A percentile compares a stretch with the other conserved stretches of the same genome.
These are phyloP conservation scores for Idaea biselata DNA, from an alignment of 2,888 invertebrate species.

Conservation along the genomic window DNA sequence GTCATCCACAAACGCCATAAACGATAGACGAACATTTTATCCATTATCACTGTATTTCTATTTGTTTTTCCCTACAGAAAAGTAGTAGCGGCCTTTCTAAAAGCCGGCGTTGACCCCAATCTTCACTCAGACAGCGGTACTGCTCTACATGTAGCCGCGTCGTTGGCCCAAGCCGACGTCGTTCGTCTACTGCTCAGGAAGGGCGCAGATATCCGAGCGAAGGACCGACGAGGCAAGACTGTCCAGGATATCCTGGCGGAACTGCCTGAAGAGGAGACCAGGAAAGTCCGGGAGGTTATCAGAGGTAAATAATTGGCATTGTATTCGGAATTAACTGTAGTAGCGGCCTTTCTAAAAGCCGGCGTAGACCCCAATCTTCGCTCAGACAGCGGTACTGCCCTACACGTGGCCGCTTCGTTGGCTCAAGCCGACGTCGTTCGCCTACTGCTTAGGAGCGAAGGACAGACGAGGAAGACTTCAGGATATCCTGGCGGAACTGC, in stretches of 20 bases:
- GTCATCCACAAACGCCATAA: too few species aligned
- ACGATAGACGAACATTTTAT: too few species aligned
- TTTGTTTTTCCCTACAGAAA: conserved; percentile 70
- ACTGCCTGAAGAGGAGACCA: conserved; percentile 93
- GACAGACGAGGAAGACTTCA: conserved; percentile 91
- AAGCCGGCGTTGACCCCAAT: conserved; percentile 94
- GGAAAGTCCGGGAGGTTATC: conserved; percentile 91
- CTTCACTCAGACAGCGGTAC: conserved; percentile 92
- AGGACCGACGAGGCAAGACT: conserved; percentile 90
- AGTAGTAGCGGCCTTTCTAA: conserved; percentile 90
- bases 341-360: conserved; percentile 89
- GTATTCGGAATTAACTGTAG: too few species aligned
- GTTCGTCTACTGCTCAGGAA: conserved; percentile 89
- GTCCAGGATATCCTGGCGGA: conserved; percentile 92
- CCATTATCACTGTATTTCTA: too few species aligned
- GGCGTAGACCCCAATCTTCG: conserved; percentile 94
- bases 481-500: conserved; percentile 92
- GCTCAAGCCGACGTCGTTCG: conserved; percentile 94
- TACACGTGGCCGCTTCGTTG: conserved; percentile 96
- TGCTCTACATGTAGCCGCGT: conserved; percentile 95
- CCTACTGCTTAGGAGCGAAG: conserved; percentile 87
- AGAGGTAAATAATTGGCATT: conserved; percentile 82
- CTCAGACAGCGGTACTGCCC: conserved; percentile 92
- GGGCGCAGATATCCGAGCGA: conserved; percentile 90
- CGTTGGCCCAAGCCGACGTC: conserved; percentile 94